Base-by-base conservation (phyloP, 2,888 invertebrate species). In the Phania funesta region DNA sequence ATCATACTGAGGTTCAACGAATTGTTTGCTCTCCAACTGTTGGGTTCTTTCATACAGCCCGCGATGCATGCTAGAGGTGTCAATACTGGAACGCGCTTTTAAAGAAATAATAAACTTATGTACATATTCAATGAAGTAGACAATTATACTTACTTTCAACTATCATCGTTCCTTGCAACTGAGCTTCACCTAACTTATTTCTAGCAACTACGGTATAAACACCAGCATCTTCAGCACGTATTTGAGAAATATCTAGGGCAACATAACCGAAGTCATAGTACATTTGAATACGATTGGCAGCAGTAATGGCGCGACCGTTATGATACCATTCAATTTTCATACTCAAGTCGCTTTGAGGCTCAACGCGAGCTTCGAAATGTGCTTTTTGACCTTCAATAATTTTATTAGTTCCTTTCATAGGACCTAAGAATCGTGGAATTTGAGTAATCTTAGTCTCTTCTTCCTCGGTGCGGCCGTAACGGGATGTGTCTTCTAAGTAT, bases 191-290 rank as follows among this genome's bases (percentile, higher is more conserved):
- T 80, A 96, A 92, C 85, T 95, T 95, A 90, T 99, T 99, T 88
- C 96, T 95, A 16, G 98, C 98, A 26, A 97, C 95, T 58, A 98
- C 97, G 0, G 97, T 97, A 91, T 99, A 99, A 41, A 95, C 94
- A 65, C 99, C 99, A 83, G 96, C 94, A 91, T 99, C 98, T 89
- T 98, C 97, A 46, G 96, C 94, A 83, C 98, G 95, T 18, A 98
- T 97, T 90, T 96, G 97, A 78, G 97, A 92, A 86, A 99, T 97
- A 88, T 99, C 99, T 84, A 99, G 93, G 38, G 98, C 97, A 20
- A 99, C 98, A 89, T 98, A 98, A 78, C 99, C 99, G 91, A 99
- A 99, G 91, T 99, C 98, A 87, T 98, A 96, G 89, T 97, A 96
- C 8, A 96, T 97, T 91, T 97, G 97, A 88, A 97, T 99, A 86